These are phyloP conservation scores for Acanthopleura granulata DNA, from an alignment of 2,888 invertebrate genomes.

Conservation along the genomic window DNA sequence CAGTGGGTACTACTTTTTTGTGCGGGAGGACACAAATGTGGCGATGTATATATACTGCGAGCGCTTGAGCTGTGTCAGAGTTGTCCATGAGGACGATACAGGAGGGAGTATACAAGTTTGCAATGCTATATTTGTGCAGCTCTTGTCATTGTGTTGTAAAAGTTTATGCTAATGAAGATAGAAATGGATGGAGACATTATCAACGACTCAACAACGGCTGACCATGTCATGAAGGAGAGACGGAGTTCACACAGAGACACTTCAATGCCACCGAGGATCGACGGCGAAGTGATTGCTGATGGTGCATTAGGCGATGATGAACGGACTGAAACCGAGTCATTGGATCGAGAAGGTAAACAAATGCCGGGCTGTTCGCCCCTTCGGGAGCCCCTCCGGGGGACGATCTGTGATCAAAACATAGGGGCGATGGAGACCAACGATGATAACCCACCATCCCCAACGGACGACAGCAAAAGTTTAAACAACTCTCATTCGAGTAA, in stretches of 20 bases:
- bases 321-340: conserved; percentile 12
- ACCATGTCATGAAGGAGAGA: not conserved
- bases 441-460: conserved; percentile 5
- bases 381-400: not conserved
- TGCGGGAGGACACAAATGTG: not conserved
- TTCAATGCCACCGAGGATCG: not conserved
- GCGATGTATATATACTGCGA: not conserved
- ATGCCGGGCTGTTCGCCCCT: not conserved
- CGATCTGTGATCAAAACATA: not conserved
- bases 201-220: conserved; percentile 16
- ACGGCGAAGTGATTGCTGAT: conserved; percentile 1
- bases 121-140: conserved; percentile 13
- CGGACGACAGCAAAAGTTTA: conserved; percentile 2
- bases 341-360: conserved; percentile 15
- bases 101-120: not conserved
- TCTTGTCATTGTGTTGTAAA: conserved; percentile 8
- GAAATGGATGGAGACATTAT: conserved; percentile 19
- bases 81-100: not conserved
- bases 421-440: not conserved
- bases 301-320: conserved; percentile 13
- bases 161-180: conserved; percentile 18
- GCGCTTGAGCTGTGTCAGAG: not conserved
- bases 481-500: conserved; percentile 16
- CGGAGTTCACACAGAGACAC: not conserved
- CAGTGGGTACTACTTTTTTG: not conserved